These are phyloP conservation scores for Sinocyclocheilus rhinocerous DNA, from an alignment of 2,113 vertebrate genomes.

Conservation along the genomic window DNA sequence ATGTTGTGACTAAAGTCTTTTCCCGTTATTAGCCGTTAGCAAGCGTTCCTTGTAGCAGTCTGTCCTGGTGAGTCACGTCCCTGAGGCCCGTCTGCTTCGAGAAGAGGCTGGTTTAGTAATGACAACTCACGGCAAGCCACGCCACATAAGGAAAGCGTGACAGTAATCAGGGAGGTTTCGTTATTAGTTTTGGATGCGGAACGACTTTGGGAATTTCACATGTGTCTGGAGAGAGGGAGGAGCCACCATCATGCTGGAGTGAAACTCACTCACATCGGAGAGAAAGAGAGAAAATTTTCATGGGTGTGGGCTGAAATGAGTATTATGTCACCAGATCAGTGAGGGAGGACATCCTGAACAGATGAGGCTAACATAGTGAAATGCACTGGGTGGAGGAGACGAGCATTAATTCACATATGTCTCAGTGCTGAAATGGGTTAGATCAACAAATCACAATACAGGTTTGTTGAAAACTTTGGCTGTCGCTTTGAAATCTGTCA, in stretches of 20 bases:
- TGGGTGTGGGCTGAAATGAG: slow-evolving; percentile 51
- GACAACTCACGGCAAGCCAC: neutral
- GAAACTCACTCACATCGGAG: slow-evolving; percentile 16
- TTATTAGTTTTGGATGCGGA: slow-evolving; percentile 53
- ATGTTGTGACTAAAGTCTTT: neutral
- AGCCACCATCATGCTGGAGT: slow-evolving; percentile 29
- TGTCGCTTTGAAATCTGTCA: neutral
- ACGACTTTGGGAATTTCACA: slow-evolving; percentile 53
- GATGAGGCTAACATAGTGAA: slow-evolving; percentile 16
- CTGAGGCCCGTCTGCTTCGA: neutral
- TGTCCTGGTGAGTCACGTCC: slow-evolving; percentile 2
- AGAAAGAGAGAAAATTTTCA: slow-evolving; percentile 43
- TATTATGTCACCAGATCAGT: slow-evolving; percentile 54
- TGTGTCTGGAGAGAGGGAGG: slow-evolving; percentile 57
- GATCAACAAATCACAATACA: neutral
- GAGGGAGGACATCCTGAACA: slow-evolving; percentile 22
- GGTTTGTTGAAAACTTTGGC: neutral
- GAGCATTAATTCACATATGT: slow-evolving; percentile 20
- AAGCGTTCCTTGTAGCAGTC: neutral
- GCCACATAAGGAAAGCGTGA: slow-evolving; percentile 46
- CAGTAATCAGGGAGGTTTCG: slow-evolving; percentile 52
- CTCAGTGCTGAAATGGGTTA: slow-evolving; percentile 29
- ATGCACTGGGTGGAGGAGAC: slow-evolving; percentile 23
- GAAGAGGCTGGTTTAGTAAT: neutral
- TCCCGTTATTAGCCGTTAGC: neutral